phyloP scores from a whole-genome alignment of 2,888 invertebrate species.

The Drosophila crucigera region DNA sequence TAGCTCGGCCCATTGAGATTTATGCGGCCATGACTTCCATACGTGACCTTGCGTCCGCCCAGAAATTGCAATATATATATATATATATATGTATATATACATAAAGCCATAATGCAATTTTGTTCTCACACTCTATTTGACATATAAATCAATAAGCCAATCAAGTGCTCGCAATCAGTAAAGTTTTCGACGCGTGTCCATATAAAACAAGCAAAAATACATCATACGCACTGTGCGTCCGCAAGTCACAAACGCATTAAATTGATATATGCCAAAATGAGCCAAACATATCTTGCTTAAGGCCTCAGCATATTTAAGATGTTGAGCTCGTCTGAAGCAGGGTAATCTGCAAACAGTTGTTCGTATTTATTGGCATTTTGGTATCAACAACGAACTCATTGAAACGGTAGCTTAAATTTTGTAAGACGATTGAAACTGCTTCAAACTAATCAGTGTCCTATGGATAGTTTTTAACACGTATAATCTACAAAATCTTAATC shows the following conservation, averaged over 20 bases:
- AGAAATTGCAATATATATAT: conserved; percentile 34
- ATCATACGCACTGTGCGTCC: conserved; percentile 45
- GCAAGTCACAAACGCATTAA: conserved; percentile 42
- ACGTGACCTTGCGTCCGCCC: conserved; percentile 40
- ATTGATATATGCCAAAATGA: conserved; percentile 51
- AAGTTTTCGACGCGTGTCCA: conserved; percentile 56
- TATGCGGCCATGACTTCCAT: conserved; percentile 38
- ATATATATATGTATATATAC: background rate
- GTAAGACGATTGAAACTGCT: background rate
- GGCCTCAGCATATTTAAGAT: conserved; percentile 4
- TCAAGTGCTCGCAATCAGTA: conserved; percentile 66
- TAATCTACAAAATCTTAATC: background rate
- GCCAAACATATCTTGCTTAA: conserved; percentile 24
- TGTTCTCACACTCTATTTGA: background rate
- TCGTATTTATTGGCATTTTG: background rate
- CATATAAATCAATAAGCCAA: conserved; percentile 73
- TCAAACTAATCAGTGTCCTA: background rate
- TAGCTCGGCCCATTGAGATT: conserved; percentile 40
- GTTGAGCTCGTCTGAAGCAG: background rate
- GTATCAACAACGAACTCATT: background rate
- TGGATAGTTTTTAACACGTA: background rate
- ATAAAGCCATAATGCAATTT: conserved; percentile 53
- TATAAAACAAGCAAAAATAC: conserved; percentile 56
- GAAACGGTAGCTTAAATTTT: conserved; percentile 2
- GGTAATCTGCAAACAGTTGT: conserved; percentile 1